Evolutionary conservation across 2,797 vertebrate genomes (phyloP).

Genomic region (Peromyscus attwateri): DNA sequence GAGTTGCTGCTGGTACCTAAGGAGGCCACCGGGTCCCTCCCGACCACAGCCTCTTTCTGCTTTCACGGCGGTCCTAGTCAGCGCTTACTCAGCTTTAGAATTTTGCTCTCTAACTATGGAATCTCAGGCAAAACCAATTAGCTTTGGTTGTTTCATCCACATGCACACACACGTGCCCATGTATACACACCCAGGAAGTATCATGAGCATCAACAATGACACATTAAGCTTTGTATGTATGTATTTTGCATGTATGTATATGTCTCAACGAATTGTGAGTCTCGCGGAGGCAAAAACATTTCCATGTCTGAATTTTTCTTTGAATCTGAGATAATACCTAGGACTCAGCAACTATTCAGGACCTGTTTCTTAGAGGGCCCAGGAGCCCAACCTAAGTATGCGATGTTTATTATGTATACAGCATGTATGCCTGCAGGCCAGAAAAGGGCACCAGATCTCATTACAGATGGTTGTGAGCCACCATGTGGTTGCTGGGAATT

Average conservation of each 20-base stretch:
- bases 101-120: not conserved
- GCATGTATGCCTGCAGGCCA: no score
- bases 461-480: no score
- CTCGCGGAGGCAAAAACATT: not conserved
- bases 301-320: conserved; percentile 43
- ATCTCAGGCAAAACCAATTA: not conserved
- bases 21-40: not conserved
- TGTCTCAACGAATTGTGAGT: not conserved
- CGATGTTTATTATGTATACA: no score
- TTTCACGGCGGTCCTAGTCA: not conserved
- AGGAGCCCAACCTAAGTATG: no score
- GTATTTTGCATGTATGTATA: not conserved
- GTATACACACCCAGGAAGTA: not conserved
- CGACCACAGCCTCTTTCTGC: not conserved
- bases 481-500: no score
- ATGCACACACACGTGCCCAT: not conserved
- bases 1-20: not conserved
- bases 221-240: not conserved
- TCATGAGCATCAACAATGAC: not conserved
- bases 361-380: not conserved
- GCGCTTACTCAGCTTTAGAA: not conserved
- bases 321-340: not conserved
- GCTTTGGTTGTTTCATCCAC: not conserved
- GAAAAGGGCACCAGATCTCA: no score
- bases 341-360: not conserved